Evolutionary conservation across 2,797 vertebrate species (phyloP), one percentile per base, ranked within the genome.

Genomic region (Phalanger gymnotis): DNA sequence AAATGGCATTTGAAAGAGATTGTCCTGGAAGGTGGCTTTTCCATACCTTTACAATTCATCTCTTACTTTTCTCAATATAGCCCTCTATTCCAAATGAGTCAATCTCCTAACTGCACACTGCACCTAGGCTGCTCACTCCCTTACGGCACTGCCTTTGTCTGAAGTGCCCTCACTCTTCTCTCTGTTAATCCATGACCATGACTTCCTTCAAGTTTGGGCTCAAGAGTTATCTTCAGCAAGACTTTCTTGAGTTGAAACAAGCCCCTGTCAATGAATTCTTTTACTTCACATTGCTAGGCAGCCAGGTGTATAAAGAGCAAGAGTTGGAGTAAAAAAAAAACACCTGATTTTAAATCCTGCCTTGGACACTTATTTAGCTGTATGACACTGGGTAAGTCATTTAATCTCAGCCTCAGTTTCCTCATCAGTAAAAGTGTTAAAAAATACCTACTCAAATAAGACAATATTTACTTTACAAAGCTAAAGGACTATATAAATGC

Each of bases 1-100:
- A 96, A 92, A 94, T 12, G 25, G 34, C 91, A 51, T 92, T 61
- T 57, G 5, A 73, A 57, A 87, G 93, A 53, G 31, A 55, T 52
- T 94, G 94, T 94, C 51, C 40, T 73, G 25, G 89, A n/a, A n/a
- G n/a, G 19, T 73, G 19, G 61, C 0, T 73, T n/a, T 73, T 73
- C 14, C 34, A 73, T 73, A 40, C 16, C 16, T 73, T 40, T 40
- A 40, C n/a, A 22, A 73, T 19, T n/a, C 34, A 40, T 40, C n/a
- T 40, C 14, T 40, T 73, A 40, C 14, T 73, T 73, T 73, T 66
- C 34, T 2, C 61, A 16, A n/a, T 14, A 22, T 40, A 40, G 34
- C 6, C 5, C 66, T 73, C 66, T 73, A 19, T 73, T 73, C 66
- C 66, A 73, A 7, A 40, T 73, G 22, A 40, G n/a, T 2, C 66